Evolutionary conservation across 2,888 invertebrate species (phyloP).

Genomic region (Omphaloscelis lunosa): DNA sequence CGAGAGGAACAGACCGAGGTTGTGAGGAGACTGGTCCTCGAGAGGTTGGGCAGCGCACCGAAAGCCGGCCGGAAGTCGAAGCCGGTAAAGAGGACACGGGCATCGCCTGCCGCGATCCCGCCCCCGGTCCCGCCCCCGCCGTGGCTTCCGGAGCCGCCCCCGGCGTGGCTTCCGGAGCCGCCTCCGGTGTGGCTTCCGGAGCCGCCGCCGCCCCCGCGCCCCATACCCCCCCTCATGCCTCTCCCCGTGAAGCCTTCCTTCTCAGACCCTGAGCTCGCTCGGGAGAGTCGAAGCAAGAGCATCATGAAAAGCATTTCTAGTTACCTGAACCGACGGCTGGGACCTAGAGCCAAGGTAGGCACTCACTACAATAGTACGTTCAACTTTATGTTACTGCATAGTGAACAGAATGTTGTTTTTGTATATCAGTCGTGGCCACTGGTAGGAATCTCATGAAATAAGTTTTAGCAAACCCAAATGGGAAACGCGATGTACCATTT

Average conservation of each 20-base stretch:
- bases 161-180: slow-evolving; percentile 69
- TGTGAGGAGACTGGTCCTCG: slow-evolving; percentile 95
- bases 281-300: slow-evolving; percentile 93
- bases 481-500: not conserved
- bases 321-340: slow-evolving; percentile 94
- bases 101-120: slow-evolving; percentile 72
- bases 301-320: slow-evolving; percentile 96
- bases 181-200: slow-evolving; percentile 70
- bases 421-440: slow-evolving; percentile 46
- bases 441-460: not conserved
- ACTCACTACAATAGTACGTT: slow-evolving; percentile 10
- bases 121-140: slow-evolving; percentile 81
- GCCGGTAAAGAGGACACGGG: slow-evolving; percentile 71
- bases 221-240: slow-evolving; percentile 77
- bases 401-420: slow-evolving; percentile 23
- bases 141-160: slow-evolving; percentile 65
- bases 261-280: slow-evolving; percentile 91
- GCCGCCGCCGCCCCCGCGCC: slow-evolving; percentile 72
- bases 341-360: slow-evolving; percentile 91
- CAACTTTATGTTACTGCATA: slow-evolving; percentile 6
- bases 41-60: slow-evolving; percentile 90
- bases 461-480: not conserved
- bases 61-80: slow-evolving; percentile 74
- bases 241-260: slow-evolving; percentile 86
- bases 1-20: slow-evolving; percentile 95